Percentiles rank a stretch among this genome's conserved stretches.
Conservation (phyloP, 2,888 invertebrate species). For the Aporophyla nigra region DNA sequence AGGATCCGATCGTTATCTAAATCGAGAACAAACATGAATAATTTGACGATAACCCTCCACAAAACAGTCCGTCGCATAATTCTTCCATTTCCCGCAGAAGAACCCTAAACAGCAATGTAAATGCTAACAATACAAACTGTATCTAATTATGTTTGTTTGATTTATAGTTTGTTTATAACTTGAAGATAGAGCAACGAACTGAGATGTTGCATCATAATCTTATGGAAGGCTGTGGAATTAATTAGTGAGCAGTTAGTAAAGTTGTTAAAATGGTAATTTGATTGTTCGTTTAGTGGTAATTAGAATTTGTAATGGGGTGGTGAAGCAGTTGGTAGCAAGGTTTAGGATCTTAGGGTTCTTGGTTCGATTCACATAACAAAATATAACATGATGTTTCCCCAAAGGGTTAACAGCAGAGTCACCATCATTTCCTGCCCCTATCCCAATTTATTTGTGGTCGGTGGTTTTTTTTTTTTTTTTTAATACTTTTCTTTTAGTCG, state of each 20-base stretch:
- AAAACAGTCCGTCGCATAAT: constrained; percentile 24
- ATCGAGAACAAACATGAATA: neutral
- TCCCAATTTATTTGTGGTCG: no score
- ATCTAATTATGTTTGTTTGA: constrained; percentile 63
- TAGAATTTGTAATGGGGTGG: constrained; percentile 17
- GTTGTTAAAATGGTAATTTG: constrained; percentile 52
- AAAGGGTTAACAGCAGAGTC: no score
- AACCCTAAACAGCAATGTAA: constrained; percentile 57
- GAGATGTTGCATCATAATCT: constrained; percentile 70
- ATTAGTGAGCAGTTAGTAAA: constrained; percentile 49
- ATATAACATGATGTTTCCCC: neutral
- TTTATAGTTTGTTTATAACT: constrained; percentile 64
- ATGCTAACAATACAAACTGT: constrained; percentile 57
- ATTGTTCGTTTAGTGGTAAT: constrained; percentile 42
- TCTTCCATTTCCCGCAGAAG: constrained; percentile 17
- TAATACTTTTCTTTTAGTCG: no score
- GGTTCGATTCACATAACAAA: neutral
- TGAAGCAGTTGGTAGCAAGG: constrained; percentile 8
- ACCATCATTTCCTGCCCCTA: no score
- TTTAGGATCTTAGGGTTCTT: neutral
- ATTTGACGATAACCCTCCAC: constrained; percentile 13
- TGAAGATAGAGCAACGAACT: constrained; percentile 69
- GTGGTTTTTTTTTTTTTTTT: no score
- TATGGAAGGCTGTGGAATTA: constrained; percentile 50
- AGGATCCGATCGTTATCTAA: neutral